These are phyloP conservation scores for Caenorhabditis macrosperma DNA, from an alignment of 2,888 invertebrate species.

Conservation along the genomic window DNA sequence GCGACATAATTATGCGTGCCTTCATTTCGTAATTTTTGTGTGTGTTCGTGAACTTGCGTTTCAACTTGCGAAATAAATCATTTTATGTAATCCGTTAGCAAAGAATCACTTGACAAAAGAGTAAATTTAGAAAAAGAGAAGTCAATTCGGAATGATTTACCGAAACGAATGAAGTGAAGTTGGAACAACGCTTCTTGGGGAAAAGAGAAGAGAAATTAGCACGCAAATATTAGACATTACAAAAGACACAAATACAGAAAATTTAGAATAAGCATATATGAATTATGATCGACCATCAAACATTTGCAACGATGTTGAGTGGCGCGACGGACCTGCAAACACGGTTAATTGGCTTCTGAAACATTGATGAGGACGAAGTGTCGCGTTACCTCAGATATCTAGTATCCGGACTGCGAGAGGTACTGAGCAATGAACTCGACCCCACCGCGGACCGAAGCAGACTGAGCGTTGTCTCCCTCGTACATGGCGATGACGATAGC, in stretches of 20 bases:
- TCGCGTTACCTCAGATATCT: constrained; percentile 46
- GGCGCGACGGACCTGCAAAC: constrained; percentile 7
- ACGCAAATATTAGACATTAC: neutral
- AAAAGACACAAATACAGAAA: constrained; percentile 18
- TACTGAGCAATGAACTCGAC: constrained; percentile 77
- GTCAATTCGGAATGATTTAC: constrained; percentile 45
- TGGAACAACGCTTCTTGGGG: neutral
- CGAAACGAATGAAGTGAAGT: constrained; percentile 13
- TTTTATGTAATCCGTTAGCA: constrained; percentile 42
- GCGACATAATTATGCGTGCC: constrained; percentile 24
- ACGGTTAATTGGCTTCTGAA: constrained; percentile 11
- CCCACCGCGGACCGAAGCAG: constrained; percentile 73
- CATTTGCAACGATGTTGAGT: constrained; percentile 1
- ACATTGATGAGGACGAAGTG: constrained; percentile 8
- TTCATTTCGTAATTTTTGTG: constrained; percentile 18
- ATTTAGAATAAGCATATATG: neutral
- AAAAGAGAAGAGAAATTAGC: constrained; percentile 11
- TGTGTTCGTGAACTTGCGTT: neutral
- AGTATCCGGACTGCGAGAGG: constrained; percentile 72
- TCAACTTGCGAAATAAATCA: neutral
- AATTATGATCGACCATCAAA: neutral
- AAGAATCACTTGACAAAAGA: constrained; percentile 31
- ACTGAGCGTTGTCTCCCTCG: constrained; percentile 76
- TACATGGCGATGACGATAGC: constrained; percentile 78
- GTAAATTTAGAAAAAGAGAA: constrained; percentile 10